Conservation (phyloP, 2,888 invertebrate genomes). For the Noctua janthe region DNA sequence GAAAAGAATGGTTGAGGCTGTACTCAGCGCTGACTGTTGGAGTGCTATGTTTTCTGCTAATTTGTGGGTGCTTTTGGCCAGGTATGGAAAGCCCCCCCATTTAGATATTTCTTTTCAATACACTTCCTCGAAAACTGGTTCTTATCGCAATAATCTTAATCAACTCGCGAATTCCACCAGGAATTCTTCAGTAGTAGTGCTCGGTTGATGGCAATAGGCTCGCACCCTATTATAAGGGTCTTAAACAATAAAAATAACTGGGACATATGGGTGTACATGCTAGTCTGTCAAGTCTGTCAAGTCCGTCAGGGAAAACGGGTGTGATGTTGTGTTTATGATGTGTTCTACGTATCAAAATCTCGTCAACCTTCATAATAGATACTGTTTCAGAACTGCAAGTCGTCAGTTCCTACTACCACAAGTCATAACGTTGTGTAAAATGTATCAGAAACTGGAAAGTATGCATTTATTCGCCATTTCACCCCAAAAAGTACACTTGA, state of each 20-base stretch:
- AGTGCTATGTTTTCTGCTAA: conserved; percentile 81
- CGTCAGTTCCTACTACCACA: conserved; percentile 73
- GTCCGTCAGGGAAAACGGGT: too few species aligned
- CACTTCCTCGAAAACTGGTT: too few species aligned
- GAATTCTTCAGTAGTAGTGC: too few species aligned
- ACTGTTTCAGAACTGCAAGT: conserved; percentile 72
- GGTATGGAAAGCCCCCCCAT: conserved; percentile 69
- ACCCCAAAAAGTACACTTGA: conserved; percentile 79
- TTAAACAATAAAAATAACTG: too few species aligned
- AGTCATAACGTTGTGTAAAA: conserved; percentile 74
- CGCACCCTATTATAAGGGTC: too few species aligned
- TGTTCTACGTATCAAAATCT: background rate
- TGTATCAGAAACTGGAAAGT: conserved; percentile 76
- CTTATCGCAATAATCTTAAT: too few species aligned
- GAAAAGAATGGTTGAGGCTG: conserved; percentile 72
- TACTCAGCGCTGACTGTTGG: conserved; percentile 75
- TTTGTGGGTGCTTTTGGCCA: conserved; percentile 80
- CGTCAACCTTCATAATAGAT: background rate
- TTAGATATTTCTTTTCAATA: too few species aligned
- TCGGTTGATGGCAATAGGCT: too few species aligned
- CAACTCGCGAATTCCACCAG: too few species aligned
- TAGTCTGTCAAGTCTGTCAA: too few species aligned
- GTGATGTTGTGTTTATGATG: too few species aligned
- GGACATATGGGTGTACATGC: too few species aligned
- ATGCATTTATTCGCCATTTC: conserved; percentile 72